phyloP scores from a whole-genome alignment of 2,113 vertebrate genomes.

The Sebastes fasciatus region DNA sequence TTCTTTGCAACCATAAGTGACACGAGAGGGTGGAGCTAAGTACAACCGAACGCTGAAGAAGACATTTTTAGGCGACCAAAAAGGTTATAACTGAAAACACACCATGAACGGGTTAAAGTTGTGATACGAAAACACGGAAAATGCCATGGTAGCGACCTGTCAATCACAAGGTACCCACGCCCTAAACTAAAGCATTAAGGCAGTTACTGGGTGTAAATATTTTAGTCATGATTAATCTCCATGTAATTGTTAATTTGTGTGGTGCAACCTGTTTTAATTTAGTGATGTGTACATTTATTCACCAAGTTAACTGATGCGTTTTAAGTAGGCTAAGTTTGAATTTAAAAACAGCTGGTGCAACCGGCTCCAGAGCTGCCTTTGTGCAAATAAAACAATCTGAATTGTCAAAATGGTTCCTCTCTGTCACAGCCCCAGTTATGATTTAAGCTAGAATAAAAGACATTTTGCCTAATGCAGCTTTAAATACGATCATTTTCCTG shows the following conservation, averaged over 20 bases:
- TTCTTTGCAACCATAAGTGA: too few species aligned
- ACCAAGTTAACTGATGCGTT: background rate
- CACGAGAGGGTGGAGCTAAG: too few species aligned
- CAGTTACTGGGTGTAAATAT: background rate
- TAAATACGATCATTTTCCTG: background rate
- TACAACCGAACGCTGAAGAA: too few species aligned
- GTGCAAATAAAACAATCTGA: background rate
- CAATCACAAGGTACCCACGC: too few species aligned
- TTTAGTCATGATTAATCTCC: too few species aligned
- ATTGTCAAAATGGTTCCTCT: background rate
- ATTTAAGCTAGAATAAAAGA: background rate
- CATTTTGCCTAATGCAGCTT: conserved; percentile 26
- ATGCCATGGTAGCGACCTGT: too few species aligned
- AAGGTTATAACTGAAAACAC: too few species aligned
- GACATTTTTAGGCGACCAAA: too few species aligned
- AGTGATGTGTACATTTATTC: background rate
- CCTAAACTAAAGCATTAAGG: too few species aligned
- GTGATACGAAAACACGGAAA: too few species aligned
- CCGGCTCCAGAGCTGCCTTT: background rate
- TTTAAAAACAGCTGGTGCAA: background rate
- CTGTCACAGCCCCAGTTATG: background rate
- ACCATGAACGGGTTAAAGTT: too few species aligned
- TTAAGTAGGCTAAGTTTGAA: background rate
- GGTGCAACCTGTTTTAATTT: background rate
- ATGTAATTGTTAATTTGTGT: background rate